Conservation (phyloP, 2,888 invertebrate genomes). For the Syritta pipiens region DNA sequence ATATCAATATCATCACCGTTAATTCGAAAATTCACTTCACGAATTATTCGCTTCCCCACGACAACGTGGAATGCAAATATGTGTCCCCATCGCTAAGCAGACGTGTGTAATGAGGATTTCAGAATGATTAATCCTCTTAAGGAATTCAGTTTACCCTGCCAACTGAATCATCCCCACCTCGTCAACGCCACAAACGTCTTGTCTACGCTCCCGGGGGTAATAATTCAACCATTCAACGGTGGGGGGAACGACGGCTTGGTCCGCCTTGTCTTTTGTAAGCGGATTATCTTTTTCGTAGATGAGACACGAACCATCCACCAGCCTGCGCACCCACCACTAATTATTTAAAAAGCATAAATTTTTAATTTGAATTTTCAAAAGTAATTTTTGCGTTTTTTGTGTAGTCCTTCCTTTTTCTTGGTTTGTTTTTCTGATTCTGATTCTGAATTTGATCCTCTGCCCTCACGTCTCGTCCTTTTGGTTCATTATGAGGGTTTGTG, state of each 20-base stretch:
- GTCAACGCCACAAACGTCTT: constrained; percentile 41
- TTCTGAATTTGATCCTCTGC: constrained; percentile 24
- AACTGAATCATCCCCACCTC: too few species aligned
- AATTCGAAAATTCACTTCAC: constrained; percentile 51
- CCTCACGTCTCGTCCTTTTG: constrained; percentile 2
- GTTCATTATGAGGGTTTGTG: constrained; percentile 22
- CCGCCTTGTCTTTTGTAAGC: constrained; percentile 43
- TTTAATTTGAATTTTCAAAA: constrained; percentile 63
- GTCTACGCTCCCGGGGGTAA: constrained; percentile 36
- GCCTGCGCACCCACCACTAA: constrained; percentile 38
- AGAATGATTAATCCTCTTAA: constrained; percentile 68
- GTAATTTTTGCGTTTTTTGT: constrained; percentile 51
- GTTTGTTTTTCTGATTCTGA: background rate
- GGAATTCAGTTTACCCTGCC: constrained; percentile 59
- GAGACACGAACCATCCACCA: constrained; percentile 3
- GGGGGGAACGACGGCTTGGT: too few species aligned
- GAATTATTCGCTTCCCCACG: background rate
- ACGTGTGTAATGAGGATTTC: constrained; percentile 50
- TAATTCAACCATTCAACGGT: constrained; percentile 47
- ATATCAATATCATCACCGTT: constrained; percentile 61
- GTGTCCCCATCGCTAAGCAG: constrained; percentile 5
- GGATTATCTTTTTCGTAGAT: constrained; percentile 51
- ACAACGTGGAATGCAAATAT: constrained; percentile 6
- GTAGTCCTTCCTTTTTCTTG: constrained; percentile 9
- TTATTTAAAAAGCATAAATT: constrained; percentile 63